These are phyloP conservation scores for Mesorhabditis belari DNA, from an alignment of 2,888 invertebrate species.

Conservation along the genomic window DNA sequence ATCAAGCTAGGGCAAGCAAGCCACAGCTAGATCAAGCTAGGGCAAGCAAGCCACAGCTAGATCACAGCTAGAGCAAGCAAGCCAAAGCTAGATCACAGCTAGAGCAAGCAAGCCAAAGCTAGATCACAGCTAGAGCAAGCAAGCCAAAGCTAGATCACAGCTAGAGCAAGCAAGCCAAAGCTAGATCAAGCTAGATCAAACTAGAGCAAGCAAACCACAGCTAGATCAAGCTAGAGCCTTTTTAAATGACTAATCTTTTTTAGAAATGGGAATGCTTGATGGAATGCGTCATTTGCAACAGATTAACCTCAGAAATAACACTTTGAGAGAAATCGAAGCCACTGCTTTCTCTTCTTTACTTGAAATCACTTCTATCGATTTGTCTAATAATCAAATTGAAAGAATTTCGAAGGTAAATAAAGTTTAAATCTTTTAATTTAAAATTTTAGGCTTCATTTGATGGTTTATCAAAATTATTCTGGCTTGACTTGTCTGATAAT, in stretches of 20 bases:
- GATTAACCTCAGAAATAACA: conserved; percentile 39
- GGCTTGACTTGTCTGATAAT: conserved; percentile 49
- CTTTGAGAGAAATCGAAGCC: conserved; percentile 21
- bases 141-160: too few species aligned
- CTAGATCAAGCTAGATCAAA: too few species aligned
- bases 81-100: too few species aligned
- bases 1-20: too few species aligned
- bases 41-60: too few species aligned
- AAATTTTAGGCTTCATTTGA: conserved; percentile 32
- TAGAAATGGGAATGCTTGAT: conserved; percentile 49
- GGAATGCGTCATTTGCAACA: conserved; percentile 66
- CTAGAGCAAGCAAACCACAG: too few species aligned
- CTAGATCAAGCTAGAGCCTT: too few species aligned
- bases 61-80: too few species aligned
- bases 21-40: too few species aligned
- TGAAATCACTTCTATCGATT: conserved; percentile 39
- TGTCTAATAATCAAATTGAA: conserved; percentile 67
- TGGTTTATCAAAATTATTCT: conserved; percentile 34
- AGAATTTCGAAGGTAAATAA: conserved; percentile 59
- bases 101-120: too few species aligned
- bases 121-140: too few species aligned
- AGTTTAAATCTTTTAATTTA: background rate
- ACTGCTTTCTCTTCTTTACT: conserved; percentile 37
- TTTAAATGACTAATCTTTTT: conserved; percentile 4
- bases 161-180: too few species aligned